Percentiles rank a stretch among this genome's conserved stretches.
Conservation (phyloP, 2,113 vertebrate species). For the Gymnarchus niloticus region DNA sequence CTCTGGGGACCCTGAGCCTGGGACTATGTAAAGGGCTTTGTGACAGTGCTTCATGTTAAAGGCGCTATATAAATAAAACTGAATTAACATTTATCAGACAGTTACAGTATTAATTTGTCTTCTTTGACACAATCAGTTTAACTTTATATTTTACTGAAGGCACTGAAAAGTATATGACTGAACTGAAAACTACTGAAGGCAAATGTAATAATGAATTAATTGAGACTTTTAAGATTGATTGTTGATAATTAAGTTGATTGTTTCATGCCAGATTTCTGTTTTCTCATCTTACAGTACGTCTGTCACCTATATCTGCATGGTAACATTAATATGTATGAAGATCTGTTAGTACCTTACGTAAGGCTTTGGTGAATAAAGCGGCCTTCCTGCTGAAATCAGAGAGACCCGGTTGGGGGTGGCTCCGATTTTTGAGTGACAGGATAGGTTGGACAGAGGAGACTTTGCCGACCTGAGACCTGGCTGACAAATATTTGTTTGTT, state of each 20-base stretch:
- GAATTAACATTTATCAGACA: slow-evolving; percentile 11
- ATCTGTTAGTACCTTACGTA: background rate
- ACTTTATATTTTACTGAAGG: background rate
- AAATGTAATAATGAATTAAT: background rate
- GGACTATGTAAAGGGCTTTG: no score
- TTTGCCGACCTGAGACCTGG: background rate
- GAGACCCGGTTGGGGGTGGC: background rate
- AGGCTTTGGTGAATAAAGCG: background rate
- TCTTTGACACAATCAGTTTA: background rate
- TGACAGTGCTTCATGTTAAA: no score
- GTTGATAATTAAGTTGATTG: background rate
- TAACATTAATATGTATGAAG: slow-evolving; percentile 15
- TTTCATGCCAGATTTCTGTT: background rate
- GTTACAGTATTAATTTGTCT: background rate
- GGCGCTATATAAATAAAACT: no score
- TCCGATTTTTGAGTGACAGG: slow-evolving; percentile 3
- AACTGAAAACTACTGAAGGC: background rate
- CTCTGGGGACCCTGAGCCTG: no score
- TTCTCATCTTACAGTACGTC: background rate
- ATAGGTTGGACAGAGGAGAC: background rate
- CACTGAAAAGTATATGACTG: slow-evolving; percentile 3
- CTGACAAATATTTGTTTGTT: background rate
- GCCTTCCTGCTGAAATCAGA: slow-evolving; percentile 5
- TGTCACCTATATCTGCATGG: slow-evolving; percentile 5
- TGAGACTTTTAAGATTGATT: background rate